Base-by-base conservation (phyloP, 1,140 invertebrate species). In the Grapholita molesta region DNA sequence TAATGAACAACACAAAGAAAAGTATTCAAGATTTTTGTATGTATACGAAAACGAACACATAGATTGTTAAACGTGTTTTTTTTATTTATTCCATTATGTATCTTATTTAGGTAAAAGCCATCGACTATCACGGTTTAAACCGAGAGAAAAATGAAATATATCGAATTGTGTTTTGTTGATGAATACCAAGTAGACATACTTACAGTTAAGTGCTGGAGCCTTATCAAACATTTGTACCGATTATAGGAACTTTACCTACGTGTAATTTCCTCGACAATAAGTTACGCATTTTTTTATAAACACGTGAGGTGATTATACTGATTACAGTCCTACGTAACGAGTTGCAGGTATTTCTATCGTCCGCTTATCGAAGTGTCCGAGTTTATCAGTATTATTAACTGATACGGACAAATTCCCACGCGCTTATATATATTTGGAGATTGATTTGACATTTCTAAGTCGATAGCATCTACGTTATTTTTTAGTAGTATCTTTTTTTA, bases 331-430 rank as follows among this genome's bases (percentile, higher is more conserved):
- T 48, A 32, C 8, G 55, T 61, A 61, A 61, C 30, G 32, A 6
- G 24, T 12, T 61, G 55, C 12, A 28, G 55, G 53, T n/a, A n/a
- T 57, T 53, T 57, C 11, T 57, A 57, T 57, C 53, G 21, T 23
- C 24, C 23, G 9, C 55, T 61, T 61, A 61, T 61, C 55, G 6
- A n/a, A 25, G 21, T 61, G 55, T 61, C 15, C 6, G 25, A n/a
- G 30, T 25, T 61, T 61, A 61, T 61, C 55, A 32, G n/a, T 61
- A 15, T 32, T 61, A 30, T 61, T n/a, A 3, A 61, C 25, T 25
- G 55, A 61, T 61, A 61, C 12, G 12, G 55, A 32, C 55, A 28
- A 15, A 7, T 61, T 61, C 55, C 55, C 55, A 61, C 55, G 55
- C 55, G 24, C 24, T 15, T 21, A 61, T 2, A 30, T 21, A 61